Percentiles rank a stretch among this genome's conserved stretches.
phyloP scores from a whole-genome alignment of 2,888 invertebrate species.

The Acrobasis suavella region DNA sequence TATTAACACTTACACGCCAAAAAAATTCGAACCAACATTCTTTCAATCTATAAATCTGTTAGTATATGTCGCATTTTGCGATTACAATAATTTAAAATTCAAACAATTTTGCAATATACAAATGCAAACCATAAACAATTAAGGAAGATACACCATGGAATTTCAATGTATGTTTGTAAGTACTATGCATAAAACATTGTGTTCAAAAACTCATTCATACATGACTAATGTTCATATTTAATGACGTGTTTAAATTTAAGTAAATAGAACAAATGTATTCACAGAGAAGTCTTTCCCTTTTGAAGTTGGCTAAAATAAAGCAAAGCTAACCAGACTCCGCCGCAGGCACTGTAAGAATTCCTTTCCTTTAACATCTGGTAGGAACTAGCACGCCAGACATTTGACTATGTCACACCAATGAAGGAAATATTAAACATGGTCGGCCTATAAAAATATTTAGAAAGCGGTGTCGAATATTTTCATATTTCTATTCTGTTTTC shows the following conservation, averaged over 20 bases:
- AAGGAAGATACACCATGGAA: too few species aligned
- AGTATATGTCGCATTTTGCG: too few species aligned
- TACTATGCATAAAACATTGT: too few species aligned
- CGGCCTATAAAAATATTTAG: not conserved
- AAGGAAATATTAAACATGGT: constrained; percentile 6
- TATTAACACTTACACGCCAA: too few species aligned
- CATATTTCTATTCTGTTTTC: too few species aligned
- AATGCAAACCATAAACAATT: too few species aligned
- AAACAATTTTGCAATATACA: too few species aligned
- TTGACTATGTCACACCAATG: not conserved
- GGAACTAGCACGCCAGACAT: not conserved
- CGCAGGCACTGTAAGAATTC: not conserved
- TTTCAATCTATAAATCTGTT: too few species aligned
- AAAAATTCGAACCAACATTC: too few species aligned
- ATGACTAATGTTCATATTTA: not conserved
- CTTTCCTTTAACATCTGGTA: not conserved
- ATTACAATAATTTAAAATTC: too few species aligned
- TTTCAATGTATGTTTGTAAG: too few species aligned
- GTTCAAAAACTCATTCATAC: not conserved
- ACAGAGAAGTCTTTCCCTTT: not conserved
- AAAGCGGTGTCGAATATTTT: too few species aligned
- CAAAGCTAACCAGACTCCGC: constrained; percentile 5
- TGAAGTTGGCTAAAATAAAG: constrained; percentile 10
- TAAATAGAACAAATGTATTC: not conserved
- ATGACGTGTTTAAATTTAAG: not conserved